Percentiles rank a stretch among this genome's conserved stretches.
These are phyloP conservation scores for Apis dorsata DNA, from an alignment of 1,140 invertebrate species.

Conservation along the genomic window DNA sequence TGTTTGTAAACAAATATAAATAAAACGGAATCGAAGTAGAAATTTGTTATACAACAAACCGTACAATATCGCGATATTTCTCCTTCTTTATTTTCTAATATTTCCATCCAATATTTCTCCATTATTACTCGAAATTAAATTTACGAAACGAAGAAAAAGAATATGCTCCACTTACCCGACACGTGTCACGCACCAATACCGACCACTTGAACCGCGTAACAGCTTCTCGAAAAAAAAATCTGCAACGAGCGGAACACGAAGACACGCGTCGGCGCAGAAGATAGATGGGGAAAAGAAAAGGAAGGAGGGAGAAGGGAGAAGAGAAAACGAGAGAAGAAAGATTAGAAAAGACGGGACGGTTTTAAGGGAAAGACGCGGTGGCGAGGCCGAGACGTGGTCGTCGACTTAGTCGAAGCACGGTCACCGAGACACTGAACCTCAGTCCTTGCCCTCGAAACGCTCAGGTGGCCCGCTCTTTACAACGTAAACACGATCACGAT, in stretches of 20 bases:
- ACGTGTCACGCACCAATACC: not conserved
- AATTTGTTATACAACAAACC: too few relatives aligned
- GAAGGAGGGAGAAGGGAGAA: too few relatives aligned
- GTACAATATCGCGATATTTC: fast-evolving
- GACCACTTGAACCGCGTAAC: not conserved
- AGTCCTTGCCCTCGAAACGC: conserved; percentile 44
- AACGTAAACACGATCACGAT: conserved; percentile 21
- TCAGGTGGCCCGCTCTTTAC: conserved; percentile 18
- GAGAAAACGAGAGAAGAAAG: too few relatives aligned
- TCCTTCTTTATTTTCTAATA: too few relatives aligned
- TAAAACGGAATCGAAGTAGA: too few relatives aligned
- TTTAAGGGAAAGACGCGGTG: too few relatives aligned
- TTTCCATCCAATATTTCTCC: too few relatives aligned
- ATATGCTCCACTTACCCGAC: conserved; percentile 1
- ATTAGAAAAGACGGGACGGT: too few relatives aligned
- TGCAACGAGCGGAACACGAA: not conserved
- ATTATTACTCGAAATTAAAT: too few relatives aligned
- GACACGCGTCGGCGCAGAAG: not conserved
- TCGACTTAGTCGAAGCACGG: conserved; percentile 18
- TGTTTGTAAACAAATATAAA: too few relatives aligned
- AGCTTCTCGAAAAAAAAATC: not conserved
- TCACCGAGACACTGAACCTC: conserved; percentile 28
- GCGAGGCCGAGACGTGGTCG: not conserved
- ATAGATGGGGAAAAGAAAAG: too few relatives aligned
- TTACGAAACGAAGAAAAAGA: too few relatives aligned